Percentiles rank a stretch among this genome's conserved stretches.
These are phyloP conservation scores for Andrena praecox DNA, from an alignment of 2,888 invertebrate genomes.

Conservation along the genomic window DNA sequence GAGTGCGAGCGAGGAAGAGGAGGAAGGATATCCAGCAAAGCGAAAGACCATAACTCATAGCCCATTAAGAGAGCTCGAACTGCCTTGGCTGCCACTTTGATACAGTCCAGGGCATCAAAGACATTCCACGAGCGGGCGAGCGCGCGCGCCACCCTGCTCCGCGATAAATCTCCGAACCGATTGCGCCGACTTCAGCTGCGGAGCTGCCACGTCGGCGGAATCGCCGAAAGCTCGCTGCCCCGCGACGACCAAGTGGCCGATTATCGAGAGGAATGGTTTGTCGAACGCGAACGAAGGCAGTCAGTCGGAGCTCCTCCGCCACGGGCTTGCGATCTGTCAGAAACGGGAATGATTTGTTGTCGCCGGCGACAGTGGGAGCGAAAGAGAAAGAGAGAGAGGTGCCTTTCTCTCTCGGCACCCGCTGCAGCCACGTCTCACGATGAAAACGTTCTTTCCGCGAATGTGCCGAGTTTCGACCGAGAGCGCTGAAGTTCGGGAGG, in stretches of 20 bases:
- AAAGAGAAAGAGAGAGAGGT: no score
- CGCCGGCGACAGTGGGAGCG: neutral
- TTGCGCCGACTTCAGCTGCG: conserved; percentile 61
- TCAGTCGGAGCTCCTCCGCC: conserved; percentile 22
- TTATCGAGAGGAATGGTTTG: conserved; percentile 70
- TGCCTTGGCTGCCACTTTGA: conserved; percentile 81
- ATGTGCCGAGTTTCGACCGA: conserved; percentile 11
- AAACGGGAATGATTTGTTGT: conserved; percentile 60
- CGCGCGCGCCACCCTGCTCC: conserved; percentile 63
- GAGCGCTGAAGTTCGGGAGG: conserved; percentile 6
- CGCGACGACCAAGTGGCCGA: conserved; percentile 62
- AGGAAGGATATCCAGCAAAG: conserved; percentile 52
- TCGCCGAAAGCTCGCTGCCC: conserved; percentile 51
- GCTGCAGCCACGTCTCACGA: conserved; percentile 3
- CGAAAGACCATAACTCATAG: conserved; percentile 81
- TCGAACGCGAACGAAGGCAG: conserved; percentile 57
- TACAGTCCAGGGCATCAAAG: conserved; percentile 82
- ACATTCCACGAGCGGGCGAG: conserved; percentile 75
- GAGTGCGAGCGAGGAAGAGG: conserved; percentile 11
- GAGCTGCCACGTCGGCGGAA: conserved; percentile 68
- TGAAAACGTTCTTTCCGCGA: conserved; percentile 48
- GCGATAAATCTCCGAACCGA: conserved; percentile 78
- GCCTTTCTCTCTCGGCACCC: neutral
- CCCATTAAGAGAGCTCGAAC: conserved; percentile 82
- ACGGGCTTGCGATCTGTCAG: conserved; percentile 24